Percentiles rank a stretch among this genome's conserved stretches.
These are phyloP conservation scores for Euphydryas editha DNA, from an alignment of 2,888 invertebrate species.

Conservation along the genomic window DNA sequence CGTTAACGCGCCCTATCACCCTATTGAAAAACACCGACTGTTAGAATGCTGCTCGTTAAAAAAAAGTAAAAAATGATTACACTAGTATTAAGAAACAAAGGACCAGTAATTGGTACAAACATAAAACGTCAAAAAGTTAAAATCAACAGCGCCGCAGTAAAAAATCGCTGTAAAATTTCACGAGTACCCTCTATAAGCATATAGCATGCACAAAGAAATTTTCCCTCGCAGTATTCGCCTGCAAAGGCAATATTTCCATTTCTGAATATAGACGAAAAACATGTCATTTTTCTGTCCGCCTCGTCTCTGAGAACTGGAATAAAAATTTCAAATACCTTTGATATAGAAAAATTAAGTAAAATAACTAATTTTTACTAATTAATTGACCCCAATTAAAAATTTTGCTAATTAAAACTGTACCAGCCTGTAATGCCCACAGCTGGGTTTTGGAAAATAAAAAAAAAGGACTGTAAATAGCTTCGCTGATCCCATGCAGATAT, in stretches of 20 bases:
- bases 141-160: constrained; percentile 1
- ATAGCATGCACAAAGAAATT: constrained; percentile 19
- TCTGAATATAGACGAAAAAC: constrained; percentile 16
- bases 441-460: no score
- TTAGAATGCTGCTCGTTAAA: background rate
- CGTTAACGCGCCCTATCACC: no score
- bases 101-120: constrained; percentile 1
- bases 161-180: constrained; percentile 5
- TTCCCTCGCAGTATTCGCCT: constrained; percentile 12
- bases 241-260: constrained; percentile 27
- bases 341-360: background rate
- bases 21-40: background rate
- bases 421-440: no score
- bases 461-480: no score
- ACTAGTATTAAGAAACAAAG: background rate
- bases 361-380: background rate
- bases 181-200: constrained; percentile 4
- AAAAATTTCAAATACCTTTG: constrained; percentile 3
- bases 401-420: no score
- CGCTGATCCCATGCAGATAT: no score
- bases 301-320: background rate
- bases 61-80: no score
- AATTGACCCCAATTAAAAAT: background rate
- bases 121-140: background rate
- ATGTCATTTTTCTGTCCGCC: background rate